Evolutionary conservation across 1,140 invertebrate species (phyloP).

Genomic region (Drosophila oshimai): DNA sequence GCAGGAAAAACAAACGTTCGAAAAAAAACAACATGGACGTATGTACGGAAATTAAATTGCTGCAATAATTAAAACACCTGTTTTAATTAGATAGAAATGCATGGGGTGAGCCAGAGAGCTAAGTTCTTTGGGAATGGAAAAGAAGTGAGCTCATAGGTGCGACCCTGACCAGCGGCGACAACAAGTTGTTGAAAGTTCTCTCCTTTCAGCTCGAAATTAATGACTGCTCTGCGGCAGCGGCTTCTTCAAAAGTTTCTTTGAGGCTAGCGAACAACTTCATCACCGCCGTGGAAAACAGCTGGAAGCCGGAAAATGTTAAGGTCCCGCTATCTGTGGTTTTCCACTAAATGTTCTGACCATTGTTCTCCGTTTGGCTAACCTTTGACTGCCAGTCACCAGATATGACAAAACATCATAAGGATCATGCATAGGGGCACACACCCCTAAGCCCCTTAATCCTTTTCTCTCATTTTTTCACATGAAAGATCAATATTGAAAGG

Average conservation of each 20-base stretch:
- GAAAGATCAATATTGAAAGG: constrained; percentile 13
- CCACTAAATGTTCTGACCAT: neutral
- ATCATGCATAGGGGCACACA: constrained; percentile 23
- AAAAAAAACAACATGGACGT: neutral
- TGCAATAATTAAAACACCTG: constrained; percentile 80
- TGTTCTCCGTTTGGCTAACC: constrained; percentile 33
- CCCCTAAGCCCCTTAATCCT: constrained; percentile 43
- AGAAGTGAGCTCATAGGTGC: constrained; percentile 1
- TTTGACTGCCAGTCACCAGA: constrained; percentile 38
- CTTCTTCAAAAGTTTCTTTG: constrained; percentile 59
- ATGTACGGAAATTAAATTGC: constrained; percentile 64
- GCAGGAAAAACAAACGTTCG: constrained; percentile 7
- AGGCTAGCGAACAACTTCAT: constrained; percentile 54
- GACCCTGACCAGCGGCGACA: constrained; percentile 33
- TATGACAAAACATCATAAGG: constrained; percentile 37
- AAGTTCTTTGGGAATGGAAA: constrained; percentile 15
- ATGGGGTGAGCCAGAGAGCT: constrained; percentile 1
- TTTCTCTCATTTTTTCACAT: constrained; percentile 19
- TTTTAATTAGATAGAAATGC: constrained; percentile 77
- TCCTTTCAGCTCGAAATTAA: constrained; percentile 50
- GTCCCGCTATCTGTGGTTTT: constrained; percentile 57
- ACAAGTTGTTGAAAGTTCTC: constrained; percentile 63
- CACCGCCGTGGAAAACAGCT: constrained; percentile 40
- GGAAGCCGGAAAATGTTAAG: constrained; percentile 49
- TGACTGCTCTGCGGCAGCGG: constrained; percentile 51